Percentiles rank a stretch among this genome's conserved stretches.
phyloP scores from a whole-genome alignment of 2,113 vertebrate species.

The Equus quagga region DNA sequence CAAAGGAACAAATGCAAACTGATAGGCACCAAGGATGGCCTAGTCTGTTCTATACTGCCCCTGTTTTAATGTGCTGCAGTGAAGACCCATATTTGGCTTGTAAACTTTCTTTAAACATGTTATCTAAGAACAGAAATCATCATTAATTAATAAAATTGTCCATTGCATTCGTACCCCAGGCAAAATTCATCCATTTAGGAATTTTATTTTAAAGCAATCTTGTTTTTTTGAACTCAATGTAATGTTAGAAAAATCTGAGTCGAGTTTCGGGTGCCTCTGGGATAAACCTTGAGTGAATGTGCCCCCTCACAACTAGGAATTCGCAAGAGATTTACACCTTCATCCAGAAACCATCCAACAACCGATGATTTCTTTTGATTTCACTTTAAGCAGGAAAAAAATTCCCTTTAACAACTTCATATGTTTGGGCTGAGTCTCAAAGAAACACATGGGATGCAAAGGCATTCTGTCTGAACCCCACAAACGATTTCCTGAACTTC shows the following conservation, averaged over 20 bases:
- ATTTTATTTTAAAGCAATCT: slow-evolving; percentile 6
- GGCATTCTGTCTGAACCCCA: slow-evolving; percentile 30
- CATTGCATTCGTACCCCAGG: not conserved
- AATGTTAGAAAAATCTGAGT: slow-evolving; percentile 38
- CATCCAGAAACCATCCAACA: slow-evolving; percentile 12
- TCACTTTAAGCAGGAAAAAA: slow-evolving; percentile 32
- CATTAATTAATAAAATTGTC: slow-evolving; percentile 10
- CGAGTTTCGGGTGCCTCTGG: not conserved
- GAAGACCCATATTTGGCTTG: not conserved
- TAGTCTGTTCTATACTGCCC: not conserved
- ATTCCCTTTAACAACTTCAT: not conserved
- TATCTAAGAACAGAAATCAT: not conserved
- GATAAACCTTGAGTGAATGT: slow-evolving; percentile 34
- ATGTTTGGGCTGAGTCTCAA: not conserved
- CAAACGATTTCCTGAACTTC: slow-evolving; percentile 35
- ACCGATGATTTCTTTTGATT: slow-evolving; percentile 53
- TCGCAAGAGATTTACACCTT: slow-evolving; percentile 38
- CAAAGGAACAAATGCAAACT: slow-evolving; percentile 19
- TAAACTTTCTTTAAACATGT: not conserved
- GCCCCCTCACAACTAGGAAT: not conserved
- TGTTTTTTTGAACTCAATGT: not conserved
- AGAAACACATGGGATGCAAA: slow-evolving; percentile 64
- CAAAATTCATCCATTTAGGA: not conserved
- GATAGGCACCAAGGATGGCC: not conserved
- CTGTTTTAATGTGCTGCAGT: not conserved